Percentiles rank a stretch among this genome's conserved stretches.
phyloP scores from a whole-genome alignment of 2,888 invertebrate species.

The Perithous albicinctus region DNA sequence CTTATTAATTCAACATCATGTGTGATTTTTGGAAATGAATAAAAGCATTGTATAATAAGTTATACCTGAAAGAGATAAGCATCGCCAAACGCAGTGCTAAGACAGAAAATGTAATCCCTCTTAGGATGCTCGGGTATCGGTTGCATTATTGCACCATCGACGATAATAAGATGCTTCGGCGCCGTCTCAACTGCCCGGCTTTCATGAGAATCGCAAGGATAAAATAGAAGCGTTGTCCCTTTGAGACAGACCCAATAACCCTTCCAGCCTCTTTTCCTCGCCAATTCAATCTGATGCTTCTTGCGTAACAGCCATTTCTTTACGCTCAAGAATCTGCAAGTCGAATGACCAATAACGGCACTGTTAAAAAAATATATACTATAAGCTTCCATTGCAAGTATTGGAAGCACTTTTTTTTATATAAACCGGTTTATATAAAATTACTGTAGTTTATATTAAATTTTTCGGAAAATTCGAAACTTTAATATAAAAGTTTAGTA shows the following conservation, averaged over 20 bases:
- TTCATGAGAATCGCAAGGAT: constrained; percentile 97
- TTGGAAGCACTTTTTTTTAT: no score
- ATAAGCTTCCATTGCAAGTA: no score
- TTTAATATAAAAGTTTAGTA: no score
- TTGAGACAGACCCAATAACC: constrained; percentile 99
- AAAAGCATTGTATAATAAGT: background rate
- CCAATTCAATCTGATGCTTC: constrained; percentile 96
- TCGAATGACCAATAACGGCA: constrained; percentile 36
- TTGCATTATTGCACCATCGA: constrained; percentile 98
- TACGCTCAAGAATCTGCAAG: constrained; percentile 95
- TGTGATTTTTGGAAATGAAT: background rate
- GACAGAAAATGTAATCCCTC: constrained; percentile 98
- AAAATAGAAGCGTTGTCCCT: constrained; percentile 97
- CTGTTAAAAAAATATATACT: background rate
- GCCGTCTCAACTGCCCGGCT: constrained; percentile 96
- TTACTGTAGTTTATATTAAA: no score
- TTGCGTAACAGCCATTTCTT: constrained; percentile 99
- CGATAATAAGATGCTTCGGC: constrained; percentile 97
- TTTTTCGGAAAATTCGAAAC: no score
- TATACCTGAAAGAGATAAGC: constrained; percentile 97
- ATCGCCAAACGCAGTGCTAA: constrained; percentile 99
- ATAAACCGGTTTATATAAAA: no score
- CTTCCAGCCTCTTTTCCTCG: constrained; percentile 98
- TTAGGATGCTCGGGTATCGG: constrained; percentile 99
- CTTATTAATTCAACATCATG: no score